Evolutionary conservation across 2,797 vertebrate genomes (phyloP).

Genomic region (Gobionotothen gibberifrons): DNA sequence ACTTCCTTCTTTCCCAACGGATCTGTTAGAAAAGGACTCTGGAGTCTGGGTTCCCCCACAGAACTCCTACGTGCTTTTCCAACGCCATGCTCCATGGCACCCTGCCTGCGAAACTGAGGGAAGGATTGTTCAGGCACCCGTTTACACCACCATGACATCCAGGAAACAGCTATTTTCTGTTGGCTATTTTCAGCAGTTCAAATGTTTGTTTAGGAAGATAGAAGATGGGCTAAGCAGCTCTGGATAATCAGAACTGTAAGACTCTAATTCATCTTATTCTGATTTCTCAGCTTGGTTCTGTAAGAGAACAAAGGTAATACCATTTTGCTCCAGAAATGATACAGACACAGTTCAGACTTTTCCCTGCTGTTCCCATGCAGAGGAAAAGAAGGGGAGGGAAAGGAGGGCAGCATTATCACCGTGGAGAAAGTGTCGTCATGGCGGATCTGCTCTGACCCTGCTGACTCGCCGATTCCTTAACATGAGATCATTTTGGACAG

Average conservation of each 20-base stretch:
- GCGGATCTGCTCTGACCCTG: slow-evolving; percentile 83
- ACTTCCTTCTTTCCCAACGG: slow-evolving; percentile 73
- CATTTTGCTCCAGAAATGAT: slow-evolving; percentile 37
- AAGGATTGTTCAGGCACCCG: slow-evolving; percentile 67
- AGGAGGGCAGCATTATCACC: slow-evolving; percentile 77
- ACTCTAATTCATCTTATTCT: slow-evolving; percentile 50
- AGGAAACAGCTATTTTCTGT: slow-evolving; percentile 74
- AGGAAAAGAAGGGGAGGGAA: slow-evolving; percentile 69
- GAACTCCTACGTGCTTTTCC: slow-evolving; percentile 62
- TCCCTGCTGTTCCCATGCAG: slow-evolving; percentile 69
- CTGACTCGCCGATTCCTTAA: slow-evolving; percentile 86
- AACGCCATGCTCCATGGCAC: slow-evolving; percentile 47
- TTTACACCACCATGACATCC: slow-evolving; percentile 72
- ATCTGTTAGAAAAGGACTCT: slow-evolving; percentile 70
- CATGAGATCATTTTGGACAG: slow-evolving; percentile 88
- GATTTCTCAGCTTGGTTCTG: slow-evolving; percentile 34
- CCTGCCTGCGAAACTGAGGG: slow-evolving; percentile 72
- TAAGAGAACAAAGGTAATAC: slow-evolving; percentile 31
- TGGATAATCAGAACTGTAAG: slow-evolving; percentile 50
- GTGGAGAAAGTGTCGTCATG: slow-evolving; percentile 84
- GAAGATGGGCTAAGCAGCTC: slow-evolving; percentile 38
- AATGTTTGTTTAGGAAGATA: slow-evolving; percentile 73
- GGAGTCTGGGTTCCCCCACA: slow-evolving; percentile 57
- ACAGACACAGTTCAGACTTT: slow-evolving; percentile 55
- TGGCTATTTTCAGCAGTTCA: slow-evolving; percentile 74